phyloP scores from a whole-genome alignment of 1,140 invertebrate genomes.

The Calephelis nemesis region DNA sequence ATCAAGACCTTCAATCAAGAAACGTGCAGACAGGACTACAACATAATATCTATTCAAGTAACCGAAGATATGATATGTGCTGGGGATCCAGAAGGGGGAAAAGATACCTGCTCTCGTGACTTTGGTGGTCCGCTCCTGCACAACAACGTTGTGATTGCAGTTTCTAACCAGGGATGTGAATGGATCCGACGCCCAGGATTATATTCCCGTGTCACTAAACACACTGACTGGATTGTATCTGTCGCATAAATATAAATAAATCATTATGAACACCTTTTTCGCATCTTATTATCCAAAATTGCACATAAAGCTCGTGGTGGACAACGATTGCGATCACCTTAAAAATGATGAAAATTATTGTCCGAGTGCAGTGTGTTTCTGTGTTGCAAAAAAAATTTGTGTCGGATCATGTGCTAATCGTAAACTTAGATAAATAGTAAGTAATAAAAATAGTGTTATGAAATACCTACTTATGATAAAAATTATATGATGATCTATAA shows the following conservation, averaged over 20 bases:
- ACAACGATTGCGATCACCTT: too few species aligned
- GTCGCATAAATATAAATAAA: neutral
- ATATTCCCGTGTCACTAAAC: constrained; percentile 63
- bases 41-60: constrained; percentile 16
- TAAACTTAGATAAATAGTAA: too few species aligned
- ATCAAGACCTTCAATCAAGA: constrained; percentile 19
- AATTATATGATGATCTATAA: too few species aligned
- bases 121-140: constrained; percentile 30
- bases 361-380: too few species aligned
- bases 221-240: constrained; percentile 31
- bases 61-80: constrained; percentile 27
- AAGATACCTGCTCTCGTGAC: constrained; percentile 32
- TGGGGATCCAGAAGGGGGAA: constrained; percentile 11
- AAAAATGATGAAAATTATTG: too few species aligned
- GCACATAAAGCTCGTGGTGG: too few species aligned
- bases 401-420: too few species aligned
- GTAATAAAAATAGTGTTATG: too few species aligned
- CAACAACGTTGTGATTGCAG: constrained; percentile 50
- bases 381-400: too few species aligned
- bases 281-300: too few species aligned
- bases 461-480: too few species aligned
- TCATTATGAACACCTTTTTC: neutral
- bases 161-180: constrained; percentile 67
- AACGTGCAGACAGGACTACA: constrained; percentile 15
- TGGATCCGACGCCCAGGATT: constrained; percentile 60